Conservation (phyloP, 2,888 invertebrate genomes). For the Drosophila neotestacea region DNA sequence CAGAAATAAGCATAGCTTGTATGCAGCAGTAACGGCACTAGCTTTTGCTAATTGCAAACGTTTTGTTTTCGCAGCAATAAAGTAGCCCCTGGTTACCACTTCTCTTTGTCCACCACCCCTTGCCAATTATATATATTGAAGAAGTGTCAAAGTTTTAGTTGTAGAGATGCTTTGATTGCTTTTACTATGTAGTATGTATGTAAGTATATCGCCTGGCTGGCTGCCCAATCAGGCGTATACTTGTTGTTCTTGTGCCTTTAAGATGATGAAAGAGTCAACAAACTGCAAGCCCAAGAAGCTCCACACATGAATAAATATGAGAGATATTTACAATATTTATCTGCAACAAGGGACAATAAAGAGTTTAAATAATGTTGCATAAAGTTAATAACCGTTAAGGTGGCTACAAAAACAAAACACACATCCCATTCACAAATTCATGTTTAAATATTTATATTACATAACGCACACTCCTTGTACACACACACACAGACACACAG, state of each 20-base stretch:
- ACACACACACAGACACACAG: slow-evolving; percentile 11
- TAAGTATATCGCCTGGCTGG: slow-evolving; percentile 26
- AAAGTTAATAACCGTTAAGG: slow-evolving; percentile 41
- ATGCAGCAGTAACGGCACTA: slow-evolving; percentile 2
- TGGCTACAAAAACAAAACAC: slow-evolving; percentile 24
- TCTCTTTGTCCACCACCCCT: background rate
- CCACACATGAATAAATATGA: slow-evolving; percentile 24
- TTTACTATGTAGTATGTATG: slow-evolving; percentile 22
- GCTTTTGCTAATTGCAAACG: slow-evolving; percentile 40
- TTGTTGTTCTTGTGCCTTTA: background rate
- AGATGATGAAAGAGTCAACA: slow-evolving; percentile 1
- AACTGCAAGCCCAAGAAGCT: background rate
- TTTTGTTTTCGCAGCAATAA: slow-evolving; percentile 33
- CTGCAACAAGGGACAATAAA: slow-evolving; percentile 7
- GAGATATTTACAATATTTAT: slow-evolving; percentile 26
- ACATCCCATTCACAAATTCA: slow-evolving; percentile 52
- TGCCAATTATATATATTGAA: background rate
- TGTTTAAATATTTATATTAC: slow-evolving; percentile 69
- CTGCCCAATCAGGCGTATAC: slow-evolving; percentile 21
- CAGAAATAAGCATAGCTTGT: slow-evolving; percentile 27
- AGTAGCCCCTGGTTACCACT: background rate
- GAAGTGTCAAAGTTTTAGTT: slow-evolving; percentile 28
- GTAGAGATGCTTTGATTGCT: slow-evolving; percentile 11
- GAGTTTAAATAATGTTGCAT: slow-evolving; percentile 30
- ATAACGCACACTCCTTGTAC: slow-evolving; percentile 38